Conservation (phyloP, 2,888 invertebrate species). For the Dolichopus griseipennis region DNA sequence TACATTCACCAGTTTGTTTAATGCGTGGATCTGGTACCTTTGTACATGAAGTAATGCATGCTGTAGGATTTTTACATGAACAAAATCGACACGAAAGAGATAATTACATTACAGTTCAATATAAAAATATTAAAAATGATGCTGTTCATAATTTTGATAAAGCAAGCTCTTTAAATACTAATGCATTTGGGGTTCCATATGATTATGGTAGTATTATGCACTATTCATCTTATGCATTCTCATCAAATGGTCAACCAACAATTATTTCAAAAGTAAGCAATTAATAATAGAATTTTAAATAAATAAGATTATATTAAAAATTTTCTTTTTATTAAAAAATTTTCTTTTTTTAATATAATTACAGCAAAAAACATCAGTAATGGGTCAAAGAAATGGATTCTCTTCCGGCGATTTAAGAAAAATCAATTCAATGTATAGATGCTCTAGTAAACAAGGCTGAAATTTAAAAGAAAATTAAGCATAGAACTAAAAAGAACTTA, state of each 20-base stretch:
- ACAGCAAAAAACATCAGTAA: not conserved
- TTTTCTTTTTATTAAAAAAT: not conserved
- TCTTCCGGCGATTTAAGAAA: not conserved
- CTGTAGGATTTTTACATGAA: conserved; percentile 71
- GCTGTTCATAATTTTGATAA: conserved; percentile 64
- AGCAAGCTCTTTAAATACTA: conserved; percentile 25
- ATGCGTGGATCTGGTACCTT: conserved; percentile 56
- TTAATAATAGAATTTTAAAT: conserved; percentile 17
- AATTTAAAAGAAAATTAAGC: too few relatives aligned
- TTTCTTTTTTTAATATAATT: not conserved
- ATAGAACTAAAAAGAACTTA: too few relatives aligned
- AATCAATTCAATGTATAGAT: not conserved
- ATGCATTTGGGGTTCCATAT: conserved; percentile 61
- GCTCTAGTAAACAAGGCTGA: not conserved
- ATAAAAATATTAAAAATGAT: conserved; percentile 58
- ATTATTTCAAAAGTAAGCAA: conserved; percentile 59
- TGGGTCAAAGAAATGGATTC: not conserved
- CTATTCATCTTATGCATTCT: conserved; percentile 69
- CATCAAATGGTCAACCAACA: conserved; percentile 60
- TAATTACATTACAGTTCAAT: conserved; percentile 55
- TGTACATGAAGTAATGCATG: conserved; percentile 72
- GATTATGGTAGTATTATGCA: conserved; percentile 80
- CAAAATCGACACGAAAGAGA: conserved; percentile 72
- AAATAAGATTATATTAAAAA: too few relatives aligned
- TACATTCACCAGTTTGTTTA: conserved; percentile 66